phyloP scores from a whole-genome alignment of 1,140 invertebrate genomes.

The Tetraneura akinire region DNA sequence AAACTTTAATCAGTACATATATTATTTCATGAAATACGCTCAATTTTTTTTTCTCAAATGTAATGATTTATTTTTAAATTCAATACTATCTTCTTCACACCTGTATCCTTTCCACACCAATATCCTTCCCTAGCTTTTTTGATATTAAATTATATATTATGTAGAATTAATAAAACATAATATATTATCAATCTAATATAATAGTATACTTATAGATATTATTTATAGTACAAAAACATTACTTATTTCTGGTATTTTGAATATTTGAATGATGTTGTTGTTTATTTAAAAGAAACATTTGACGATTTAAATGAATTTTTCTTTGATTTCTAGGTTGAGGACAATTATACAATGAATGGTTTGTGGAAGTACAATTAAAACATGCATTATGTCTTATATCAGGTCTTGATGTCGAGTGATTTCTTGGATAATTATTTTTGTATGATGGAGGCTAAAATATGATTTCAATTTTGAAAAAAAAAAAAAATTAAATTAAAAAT shows the following conservation, averaged over 20 bases:
- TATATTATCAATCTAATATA: background rate
- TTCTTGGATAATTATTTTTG: background rate
- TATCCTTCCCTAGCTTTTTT: too few relatives aligned
- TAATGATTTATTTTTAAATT: too few relatives aligned
- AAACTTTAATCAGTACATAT: too few relatives aligned
- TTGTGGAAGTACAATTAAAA: constrained; percentile 14
- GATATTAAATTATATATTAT: too few relatives aligned
- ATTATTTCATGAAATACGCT: too few relatives aligned
- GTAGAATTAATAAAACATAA: too few relatives aligned
- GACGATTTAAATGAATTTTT: background rate
- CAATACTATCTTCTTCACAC: too few relatives aligned
- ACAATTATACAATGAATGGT: constrained; percentile 25
- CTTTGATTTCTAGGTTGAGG: constrained; percentile 6
- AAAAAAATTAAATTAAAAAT: too few relatives aligned
- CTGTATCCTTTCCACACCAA: too few relatives aligned
- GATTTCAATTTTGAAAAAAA: background rate
- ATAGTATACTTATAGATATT: background rate
- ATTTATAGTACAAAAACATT: background rate
- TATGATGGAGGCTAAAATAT: background rate
- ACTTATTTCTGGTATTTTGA: background rate
- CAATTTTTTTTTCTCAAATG: too few relatives aligned
- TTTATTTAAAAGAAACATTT: constrained; percentile 8
- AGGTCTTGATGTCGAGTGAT: background rate
- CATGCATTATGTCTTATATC: constrained; percentile 16
- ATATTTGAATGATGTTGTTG: background rate